phyloP scores from a whole-genome alignment of 2,888 invertebrate genomes.

The Troilus luridus region DNA sequence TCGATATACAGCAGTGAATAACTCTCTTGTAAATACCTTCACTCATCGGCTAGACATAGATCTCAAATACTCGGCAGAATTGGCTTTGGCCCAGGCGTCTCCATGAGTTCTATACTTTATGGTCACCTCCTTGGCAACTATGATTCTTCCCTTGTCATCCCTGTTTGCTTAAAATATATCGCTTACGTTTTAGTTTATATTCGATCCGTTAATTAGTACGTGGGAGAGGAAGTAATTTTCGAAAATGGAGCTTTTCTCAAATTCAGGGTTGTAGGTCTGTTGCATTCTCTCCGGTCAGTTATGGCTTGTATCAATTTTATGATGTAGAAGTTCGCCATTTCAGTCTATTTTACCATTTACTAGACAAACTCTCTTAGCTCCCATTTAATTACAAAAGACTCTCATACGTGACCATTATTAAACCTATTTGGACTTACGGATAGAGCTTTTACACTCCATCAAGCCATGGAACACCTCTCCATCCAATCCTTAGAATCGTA shows the following conservation, averaged over 20 bases:
- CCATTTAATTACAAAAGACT: too few species aligned
- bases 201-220: background rate
- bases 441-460: too few species aligned
- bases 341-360: too few species aligned
- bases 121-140: constrained; percentile 31
- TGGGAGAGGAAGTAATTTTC: background rate
- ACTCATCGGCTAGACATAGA: background rate
- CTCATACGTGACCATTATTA: too few species aligned
- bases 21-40: constrained; percentile 14
- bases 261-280: background rate
- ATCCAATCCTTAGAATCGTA: too few species aligned
- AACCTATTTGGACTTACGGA: too few species aligned
- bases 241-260: background rate
- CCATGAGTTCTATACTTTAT: constrained; percentile 23
- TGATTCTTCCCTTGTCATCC: constrained; percentile 19
- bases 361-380: too few species aligned
- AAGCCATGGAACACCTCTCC: too few species aligned
- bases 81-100: background rate
- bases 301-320: background rate
- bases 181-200: background rate
- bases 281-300: background rate
- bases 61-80: background rate
- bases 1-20: constrained; percentile 10
- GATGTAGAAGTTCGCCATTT: background rate
- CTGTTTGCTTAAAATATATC: background rate